Conservation (phyloP, 2,888 invertebrate genomes). For the Colletes collaris region DNA sequence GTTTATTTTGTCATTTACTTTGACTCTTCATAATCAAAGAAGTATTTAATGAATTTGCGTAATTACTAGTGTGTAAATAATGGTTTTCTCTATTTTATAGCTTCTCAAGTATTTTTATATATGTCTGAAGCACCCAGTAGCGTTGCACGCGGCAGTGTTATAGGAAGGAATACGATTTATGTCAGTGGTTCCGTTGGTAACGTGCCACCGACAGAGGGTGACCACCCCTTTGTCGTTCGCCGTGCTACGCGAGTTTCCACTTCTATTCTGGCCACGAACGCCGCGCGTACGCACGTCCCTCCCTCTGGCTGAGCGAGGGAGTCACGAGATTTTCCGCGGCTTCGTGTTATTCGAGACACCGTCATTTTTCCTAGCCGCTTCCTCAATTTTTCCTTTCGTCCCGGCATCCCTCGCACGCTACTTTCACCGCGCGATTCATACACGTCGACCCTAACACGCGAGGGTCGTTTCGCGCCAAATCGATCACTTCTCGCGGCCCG, state of each 20-base stretch:
- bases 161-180: slow-evolving; percentile 42
- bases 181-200: slow-evolving; percentile 39
- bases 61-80: too few relatives aligned
- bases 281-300: background rate
- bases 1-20: too few relatives aligned
- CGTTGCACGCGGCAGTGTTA: slow-evolving; percentile 20
- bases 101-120: slow-evolving; percentile 7
- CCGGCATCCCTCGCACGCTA: background rate
- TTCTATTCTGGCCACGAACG: slow-evolving; percentile 10
- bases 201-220: slow-evolving; percentile 39
- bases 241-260: slow-evolving; percentile 21
- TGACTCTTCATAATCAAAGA: too few relatives aligned
- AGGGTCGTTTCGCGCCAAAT: background rate
- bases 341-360: background rate
- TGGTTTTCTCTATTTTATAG: too few relatives aligned
- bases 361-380: slow-evolving; percentile 11
- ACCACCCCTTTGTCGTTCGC: slow-evolving; percentile 48
- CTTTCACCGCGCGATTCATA: slow-evolving; percentile 39
- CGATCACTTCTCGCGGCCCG: too few relatives aligned
- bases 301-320: too few relatives aligned
- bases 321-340: too few relatives aligned
- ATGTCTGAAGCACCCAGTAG: background rate
- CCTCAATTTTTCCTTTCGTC: slow-evolving; percentile 17
- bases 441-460: slow-evolving; percentile 35
- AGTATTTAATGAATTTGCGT: too few relatives aligned